Percentiles rank a stretch among this genome's conserved stretches.
Conservation (phyloP, 2,797 vertebrate genomes). For the Carduelis carduelis region DNA sequence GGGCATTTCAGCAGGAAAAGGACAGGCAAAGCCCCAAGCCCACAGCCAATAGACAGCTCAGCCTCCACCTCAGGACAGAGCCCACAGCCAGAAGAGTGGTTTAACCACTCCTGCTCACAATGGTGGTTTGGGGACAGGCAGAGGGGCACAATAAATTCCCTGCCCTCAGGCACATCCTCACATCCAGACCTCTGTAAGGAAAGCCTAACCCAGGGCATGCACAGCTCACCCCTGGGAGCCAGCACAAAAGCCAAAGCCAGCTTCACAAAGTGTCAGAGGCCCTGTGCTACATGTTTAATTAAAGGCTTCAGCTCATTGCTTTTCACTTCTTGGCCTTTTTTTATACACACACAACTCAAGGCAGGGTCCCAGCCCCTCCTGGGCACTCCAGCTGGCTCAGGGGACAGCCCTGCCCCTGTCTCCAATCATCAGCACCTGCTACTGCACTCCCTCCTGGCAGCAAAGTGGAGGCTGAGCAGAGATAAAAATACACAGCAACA, state of each 20-base stretch:
- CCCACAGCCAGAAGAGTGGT: background rate
- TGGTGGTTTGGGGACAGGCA: accelerated
- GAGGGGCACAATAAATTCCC: too few species aligned
- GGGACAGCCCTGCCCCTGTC: background rate
- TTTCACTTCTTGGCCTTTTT: background rate
- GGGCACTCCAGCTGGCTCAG: accelerated
- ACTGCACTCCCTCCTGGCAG: too few species aligned
- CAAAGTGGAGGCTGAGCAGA: accelerated
- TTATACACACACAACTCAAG: accelerated
- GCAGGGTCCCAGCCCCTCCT: accelerated
- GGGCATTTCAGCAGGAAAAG: background rate
- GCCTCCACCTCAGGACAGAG: background rate
- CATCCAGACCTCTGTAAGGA: too few species aligned
- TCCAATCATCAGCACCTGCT: background rate
- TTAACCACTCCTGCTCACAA: accelerated
- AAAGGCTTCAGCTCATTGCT: background rate
- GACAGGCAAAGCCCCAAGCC: accelerated
- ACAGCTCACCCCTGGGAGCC: background rate
- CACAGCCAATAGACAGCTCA: background rate
- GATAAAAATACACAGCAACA: accelerated
- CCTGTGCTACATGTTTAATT: accelerated
- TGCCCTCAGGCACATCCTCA: background rate
- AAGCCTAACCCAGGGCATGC: accelerated
- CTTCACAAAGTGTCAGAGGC: background rate
- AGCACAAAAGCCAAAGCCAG: accelerated